These are phyloP conservation scores for Cryptophagus acutangulus DNA, from an alignment of 2,888 invertebrate genomes.

Conservation along the genomic window DNA sequence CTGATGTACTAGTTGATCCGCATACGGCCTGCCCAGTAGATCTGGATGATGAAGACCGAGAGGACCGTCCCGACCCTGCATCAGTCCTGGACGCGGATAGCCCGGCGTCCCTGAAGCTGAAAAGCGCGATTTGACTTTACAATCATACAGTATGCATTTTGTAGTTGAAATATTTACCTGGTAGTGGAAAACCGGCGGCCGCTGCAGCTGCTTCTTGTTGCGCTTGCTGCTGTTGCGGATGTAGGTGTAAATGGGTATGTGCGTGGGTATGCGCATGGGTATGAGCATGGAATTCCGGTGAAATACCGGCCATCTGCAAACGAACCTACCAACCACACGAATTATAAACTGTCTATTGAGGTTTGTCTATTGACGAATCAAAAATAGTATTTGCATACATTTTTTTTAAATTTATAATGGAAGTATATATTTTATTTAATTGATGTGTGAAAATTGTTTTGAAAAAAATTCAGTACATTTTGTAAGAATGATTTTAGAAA, in stretches of 20 bases:
- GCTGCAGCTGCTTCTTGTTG: slow-evolving; percentile 56
- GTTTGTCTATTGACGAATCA: too few relatives aligned
- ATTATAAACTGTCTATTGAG: too few relatives aligned
- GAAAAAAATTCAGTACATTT: too few relatives aligned
- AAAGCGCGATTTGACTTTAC: slow-evolving; percentile 11
- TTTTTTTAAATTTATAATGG: too few relatives aligned
- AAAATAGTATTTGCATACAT: too few relatives aligned
- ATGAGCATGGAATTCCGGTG: slow-evolving; percentile 86
- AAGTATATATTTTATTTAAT: too few relatives aligned
- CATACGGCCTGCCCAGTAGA: slow-evolving; percentile 73
- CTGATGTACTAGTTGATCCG: slow-evolving; percentile 74
- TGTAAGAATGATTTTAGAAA: too few relatives aligned
- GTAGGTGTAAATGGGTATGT: slow-evolving; percentile 83
- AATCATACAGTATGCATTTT: background rate
- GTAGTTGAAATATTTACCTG: slow-evolving; percentile 45
- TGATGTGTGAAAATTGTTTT: too few relatives aligned
- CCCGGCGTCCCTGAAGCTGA: slow-evolving; percentile 53
- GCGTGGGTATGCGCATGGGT: slow-evolving; percentile 89
- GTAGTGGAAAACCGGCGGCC: slow-evolving; percentile 56
- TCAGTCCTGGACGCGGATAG: slow-evolving; percentile 58
- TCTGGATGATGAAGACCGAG: slow-evolving; percentile 71
- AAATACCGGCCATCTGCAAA: slow-evolving; percentile 88
- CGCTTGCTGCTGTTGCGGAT: slow-evolving; percentile 73
- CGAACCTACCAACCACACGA: slow-evolving; percentile 58
- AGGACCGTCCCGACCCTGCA: slow-evolving; percentile 56